phyloP scores from a whole-genome alignment of 2,888 invertebrate genomes.

The Conchocele bisecta region DNA sequence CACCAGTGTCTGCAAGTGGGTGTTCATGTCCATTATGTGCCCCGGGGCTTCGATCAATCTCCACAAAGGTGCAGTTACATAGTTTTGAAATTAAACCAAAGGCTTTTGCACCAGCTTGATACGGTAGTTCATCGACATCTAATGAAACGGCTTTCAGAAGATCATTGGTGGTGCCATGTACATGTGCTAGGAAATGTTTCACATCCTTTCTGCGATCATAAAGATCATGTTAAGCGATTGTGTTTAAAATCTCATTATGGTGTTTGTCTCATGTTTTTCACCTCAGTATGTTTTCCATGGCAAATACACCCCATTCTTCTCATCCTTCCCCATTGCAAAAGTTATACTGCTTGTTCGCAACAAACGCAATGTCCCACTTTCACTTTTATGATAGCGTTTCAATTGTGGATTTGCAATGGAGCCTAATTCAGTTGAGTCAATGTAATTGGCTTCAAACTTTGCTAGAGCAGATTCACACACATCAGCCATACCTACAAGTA shows the following conservation, averaged over 20 bases:
- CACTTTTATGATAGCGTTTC: slow-evolving; percentile 35
- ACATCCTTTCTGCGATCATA: no score
- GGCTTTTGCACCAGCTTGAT: slow-evolving; percentile 16
- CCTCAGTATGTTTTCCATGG: slow-evolving; percentile 24
- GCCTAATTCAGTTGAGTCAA: slow-evolving; percentile 41
- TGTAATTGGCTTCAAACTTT: slow-evolving; percentile 30
- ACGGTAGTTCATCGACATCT: slow-evolving; percentile 10
- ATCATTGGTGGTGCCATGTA: slow-evolving; percentile 16
- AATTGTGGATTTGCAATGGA: slow-evolving; percentile 28
- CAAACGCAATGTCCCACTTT: slow-evolving; percentile 43
- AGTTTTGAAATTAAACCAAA: slow-evolving; percentile 22
- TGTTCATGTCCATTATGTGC: slow-evolving; percentile 23
- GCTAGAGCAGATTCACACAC: slow-evolving; percentile 23
- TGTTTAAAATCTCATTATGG: slow-evolving; percentile 8
- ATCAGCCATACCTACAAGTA: slow-evolving; percentile 42
- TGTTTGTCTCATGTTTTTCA: slow-evolving; percentile 5
- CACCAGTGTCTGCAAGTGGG: slow-evolving; percentile 5
- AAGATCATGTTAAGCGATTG: slow-evolving; percentile 21
- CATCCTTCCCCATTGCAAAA: slow-evolving; percentile 33
- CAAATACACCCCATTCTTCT: slow-evolving; percentile 30
- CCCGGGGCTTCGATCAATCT: slow-evolving; percentile 18
- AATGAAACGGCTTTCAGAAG: slow-evolving; percentile 17
- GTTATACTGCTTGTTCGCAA: slow-evolving; percentile 33
- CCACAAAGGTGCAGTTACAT: slow-evolving; percentile 20
- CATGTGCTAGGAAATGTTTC: slow-evolving; percentile 8